Evolutionary conservation across 2,888 invertebrate genomes (phyloP), one percentile per base, ranked within the genome.

Genomic region (Protonemura montana): DNA sequence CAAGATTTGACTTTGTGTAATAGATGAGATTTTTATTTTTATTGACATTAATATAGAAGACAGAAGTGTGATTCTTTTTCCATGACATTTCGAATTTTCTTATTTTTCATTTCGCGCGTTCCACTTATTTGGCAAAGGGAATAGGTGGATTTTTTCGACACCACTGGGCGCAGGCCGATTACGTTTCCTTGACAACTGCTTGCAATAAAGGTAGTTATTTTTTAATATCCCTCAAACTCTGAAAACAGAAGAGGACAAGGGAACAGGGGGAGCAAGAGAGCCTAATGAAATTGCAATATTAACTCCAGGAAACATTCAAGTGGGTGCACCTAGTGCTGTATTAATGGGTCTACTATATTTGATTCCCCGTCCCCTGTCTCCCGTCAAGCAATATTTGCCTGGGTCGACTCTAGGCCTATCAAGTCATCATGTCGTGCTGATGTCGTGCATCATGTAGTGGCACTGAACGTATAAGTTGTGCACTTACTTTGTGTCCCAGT

Each of bases 21-120:
- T 59, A 59, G 59, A 59, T 59, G 59, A 59, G 59, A 59, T 59
- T 59, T 59, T 59, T 59, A 59, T 59, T 59, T 59, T 59, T 59
- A 59, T 59, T 59, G 59, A 59, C 59, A 59, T 59, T 59, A 59
- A 35, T 35, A 35, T 35, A 10, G 10, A 21, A 59, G 3, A 59
- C 21, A 59, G 21, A 59, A 59, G 59, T 59, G 59, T 59, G 59
- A 21, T 59, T 59, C 59, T 3, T 59, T 59, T 59, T 59, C n/a
- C n/a, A n/a, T 59, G 59, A 59, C 59, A 59, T 59, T 59, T 59
- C 16, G 21, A 59, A 59, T 59, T 59, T 21, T 2, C 59, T 3
- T 59, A 10, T 59, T 59, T 59, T 21, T 59, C 59, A 2, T 59
- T 10, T 7, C 59, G 3, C 59, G 59, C 59, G 59, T 21, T 59